A percentile compares a stretch with the other conserved stretches of the same genome.
These are phyloP conservation scores for Tanytarsus gracilentus DNA, from an alignment of 2,888 invertebrate genomes.

Conservation along the genomic window DNA sequence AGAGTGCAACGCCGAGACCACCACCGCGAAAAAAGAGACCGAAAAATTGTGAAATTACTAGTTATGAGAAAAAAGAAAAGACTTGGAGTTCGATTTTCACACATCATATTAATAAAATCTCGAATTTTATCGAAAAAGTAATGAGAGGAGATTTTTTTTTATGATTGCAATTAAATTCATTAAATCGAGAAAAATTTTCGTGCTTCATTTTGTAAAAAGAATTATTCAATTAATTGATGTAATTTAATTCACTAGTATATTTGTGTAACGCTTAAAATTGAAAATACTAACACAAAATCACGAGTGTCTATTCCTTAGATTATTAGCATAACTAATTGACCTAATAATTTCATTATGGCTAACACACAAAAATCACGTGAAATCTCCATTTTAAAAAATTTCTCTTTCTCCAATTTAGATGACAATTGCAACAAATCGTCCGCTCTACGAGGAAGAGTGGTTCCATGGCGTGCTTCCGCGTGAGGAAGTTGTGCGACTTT, in stretches of 20 bases:
- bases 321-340: no score
- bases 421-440: conserved; percentile 50
- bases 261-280: no score
- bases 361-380: neutral
- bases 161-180: no score
- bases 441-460: conserved; percentile 87
- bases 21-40: conserved; percentile 40
- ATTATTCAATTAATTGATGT: no score
- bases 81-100: neutral
- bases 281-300: no score
- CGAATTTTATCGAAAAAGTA: neutral
- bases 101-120: neutral
- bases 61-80: neutral
- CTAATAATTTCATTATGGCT: no score
- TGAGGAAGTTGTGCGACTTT: conserved; percentile 86
- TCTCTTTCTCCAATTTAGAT: conserved; percentile 34
- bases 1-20: conserved; percentile 35
- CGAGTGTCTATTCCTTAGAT: no score
- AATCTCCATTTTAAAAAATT: neutral
- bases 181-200: no score
- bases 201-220: no score
- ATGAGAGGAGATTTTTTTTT: neutral
- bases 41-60: conserved; percentile 32
- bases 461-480: conserved; percentile 94
- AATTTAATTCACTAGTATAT: no score